These are phyloP conservation scores for Gymnoscelis rufifasciata DNA, from an alignment of 2,888 invertebrate genomes.

Conservation along the genomic window DNA sequence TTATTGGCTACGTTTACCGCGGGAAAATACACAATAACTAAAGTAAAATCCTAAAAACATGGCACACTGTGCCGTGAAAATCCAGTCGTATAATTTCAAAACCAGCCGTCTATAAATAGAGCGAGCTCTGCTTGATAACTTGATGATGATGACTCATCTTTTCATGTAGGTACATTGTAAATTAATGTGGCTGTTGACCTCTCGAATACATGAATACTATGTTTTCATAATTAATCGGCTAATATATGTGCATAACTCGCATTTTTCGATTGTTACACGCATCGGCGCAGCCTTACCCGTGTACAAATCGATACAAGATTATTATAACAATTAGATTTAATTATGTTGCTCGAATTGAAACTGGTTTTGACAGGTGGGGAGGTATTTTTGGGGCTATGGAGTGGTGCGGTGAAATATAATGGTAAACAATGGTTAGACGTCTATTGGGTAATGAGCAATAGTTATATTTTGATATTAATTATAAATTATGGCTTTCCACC, in stretches of 20 bases:
- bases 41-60: too few relatives aligned
- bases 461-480: too few relatives aligned
- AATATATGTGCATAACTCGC: conserved; percentile 12
- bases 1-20: too few relatives aligned
- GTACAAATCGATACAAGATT: conserved; percentile 5
- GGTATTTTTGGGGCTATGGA: background rate
- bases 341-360: conserved; percentile 1
- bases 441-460: too few relatives aligned
- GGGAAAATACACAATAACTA: too few relatives aligned
- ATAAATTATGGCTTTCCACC: too few relatives aligned
- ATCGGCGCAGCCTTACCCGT: conserved; percentile 3
- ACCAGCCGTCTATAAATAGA: too few relatives aligned
- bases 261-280: conserved; percentile 14
- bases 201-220: conserved; percentile 6
- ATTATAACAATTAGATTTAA: background rate
- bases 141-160: background rate
- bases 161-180: background rate
- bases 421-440: background rate
- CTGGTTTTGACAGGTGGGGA: background rate
- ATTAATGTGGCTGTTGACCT: conserved; percentile 26
- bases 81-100: too few relatives aligned
- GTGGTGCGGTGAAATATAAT: background rate
- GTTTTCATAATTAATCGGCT: conserved; percentile 11
- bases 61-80: too few relatives aligned
- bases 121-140: too few relatives aligned